Evolutionary conservation across 2,113 vertebrate species (phyloP), one percentile per base, ranked within the genome.

Genomic region (Microcebus ravelobensis): DNA sequence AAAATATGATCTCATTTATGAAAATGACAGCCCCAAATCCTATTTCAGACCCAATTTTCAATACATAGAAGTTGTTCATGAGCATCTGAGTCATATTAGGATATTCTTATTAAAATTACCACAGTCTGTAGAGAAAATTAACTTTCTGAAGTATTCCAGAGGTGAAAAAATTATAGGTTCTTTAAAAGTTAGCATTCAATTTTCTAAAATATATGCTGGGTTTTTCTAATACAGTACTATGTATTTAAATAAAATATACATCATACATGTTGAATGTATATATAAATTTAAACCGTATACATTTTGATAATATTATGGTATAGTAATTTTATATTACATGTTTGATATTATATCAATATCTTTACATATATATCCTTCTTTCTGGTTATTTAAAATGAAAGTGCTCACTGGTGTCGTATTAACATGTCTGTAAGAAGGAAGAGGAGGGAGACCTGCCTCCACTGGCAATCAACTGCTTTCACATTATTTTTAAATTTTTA

Each of bases 41-140:
- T 94, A 87, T 95, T 97, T 95, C 74, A 96, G 94, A 91, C 52
- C 65, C 48, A 83, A 88, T 97, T 97, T 97, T 85, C 81, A 95
- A 87, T 87, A 82, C 42, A 42, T 39, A 39, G 48, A 82, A 95
- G 55, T 90, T 94, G 81, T 90, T 91, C 42, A 2, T 84, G 90
- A 96, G 67, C n/a, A 59, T 77, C 63, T 88, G 84, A 96, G 87
- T 86, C 91, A 87, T 76, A 70, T 87, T 94, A 93, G 76, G n/a
- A 96, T 96, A 88, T 94, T 96, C 95, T 82, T 70, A 48, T 84
- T 95, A 92, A 95, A 96, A 97, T 94, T 84, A 96, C 70, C 31
- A 90, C 12, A 91, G 79, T 92, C 87, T 92, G 76, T 73, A 84
- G 25, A 88, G 80, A 97, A 97, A 97, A 97, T 92, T 31, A 97